Evolutionary conservation across 2,888 invertebrate genomes (phyloP).

Genomic region (Philhelius pedissequus): DNA sequence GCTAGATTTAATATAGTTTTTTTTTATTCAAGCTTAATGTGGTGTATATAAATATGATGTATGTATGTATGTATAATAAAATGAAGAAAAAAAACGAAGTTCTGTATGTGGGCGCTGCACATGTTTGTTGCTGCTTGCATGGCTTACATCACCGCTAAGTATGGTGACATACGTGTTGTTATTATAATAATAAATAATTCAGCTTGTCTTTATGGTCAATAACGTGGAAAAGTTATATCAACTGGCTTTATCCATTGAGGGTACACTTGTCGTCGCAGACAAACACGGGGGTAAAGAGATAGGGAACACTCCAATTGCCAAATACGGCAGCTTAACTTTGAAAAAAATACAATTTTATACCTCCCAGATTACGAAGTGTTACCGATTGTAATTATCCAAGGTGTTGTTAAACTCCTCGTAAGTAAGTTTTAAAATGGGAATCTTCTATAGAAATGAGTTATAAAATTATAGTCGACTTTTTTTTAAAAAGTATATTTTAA

Average conservation of each 20-base stretch:
- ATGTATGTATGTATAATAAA: too few relatives aligned
- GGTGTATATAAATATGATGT: too few relatives aligned
- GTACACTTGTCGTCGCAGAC: conserved; percentile 37
- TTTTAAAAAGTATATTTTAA: too few relatives aligned
- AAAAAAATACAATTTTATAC: neutral
- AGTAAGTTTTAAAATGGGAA: too few relatives aligned
- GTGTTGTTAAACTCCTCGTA: too few relatives aligned
- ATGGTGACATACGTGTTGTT: conserved; percentile 53
- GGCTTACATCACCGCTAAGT: conserved; percentile 55
- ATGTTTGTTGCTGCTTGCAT: neutral
- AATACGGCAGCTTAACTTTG: conserved; percentile 40
- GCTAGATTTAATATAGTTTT: neutral
- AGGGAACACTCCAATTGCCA: neutral
- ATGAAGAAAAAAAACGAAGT: neutral
- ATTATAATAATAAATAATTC: conserved; percentile 40
- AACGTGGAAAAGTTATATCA: neutral
- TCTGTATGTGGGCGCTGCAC: conserved; percentile 49
- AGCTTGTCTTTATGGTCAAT: conserved; percentile 7
- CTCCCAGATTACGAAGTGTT: neutral
- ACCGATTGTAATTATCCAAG: neutral
- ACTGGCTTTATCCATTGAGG: conserved; percentile 31
- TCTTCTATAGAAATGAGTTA: too few relatives aligned
- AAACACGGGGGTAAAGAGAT: neutral
- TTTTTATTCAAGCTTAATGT: neutral
- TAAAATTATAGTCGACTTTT: too few relatives aligned